Percentiles rank a stretch among this genome's conserved stretches.
Conservation (phyloP, 2,113 vertebrate genomes). For the Brachyhypopomus gauderio region DNA sequence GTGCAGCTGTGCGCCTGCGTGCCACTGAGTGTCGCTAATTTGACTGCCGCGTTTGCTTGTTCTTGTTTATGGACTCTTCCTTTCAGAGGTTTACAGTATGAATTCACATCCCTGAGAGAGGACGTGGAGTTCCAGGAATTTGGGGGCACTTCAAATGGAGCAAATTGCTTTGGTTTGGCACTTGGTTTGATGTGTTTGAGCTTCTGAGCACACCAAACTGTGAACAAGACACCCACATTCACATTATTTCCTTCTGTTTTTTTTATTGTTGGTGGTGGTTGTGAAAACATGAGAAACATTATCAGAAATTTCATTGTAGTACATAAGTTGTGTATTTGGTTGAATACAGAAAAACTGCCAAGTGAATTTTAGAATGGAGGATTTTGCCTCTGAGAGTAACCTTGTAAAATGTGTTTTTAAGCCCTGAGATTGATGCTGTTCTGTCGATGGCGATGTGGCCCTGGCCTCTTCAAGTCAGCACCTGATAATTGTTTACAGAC, state of each 20-base stretch:
- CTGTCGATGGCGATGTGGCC: conserved; percentile 61
- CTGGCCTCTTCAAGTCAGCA: conserved; percentile 19
- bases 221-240: conserved; percentile 34
- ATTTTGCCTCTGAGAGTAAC: conserved; percentile 65
- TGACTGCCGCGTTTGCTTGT: conserved; percentile 47
- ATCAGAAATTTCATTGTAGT: neutral
- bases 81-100: conserved; percentile 44
- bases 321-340: conserved; percentile 37
- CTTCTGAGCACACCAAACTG: conserved; percentile 49
- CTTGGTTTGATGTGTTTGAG: conserved; percentile 43
- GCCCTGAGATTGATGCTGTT: conserved; percentile 59
- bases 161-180: conserved; percentile 53
- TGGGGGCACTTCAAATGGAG: conserved; percentile 51
- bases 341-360: conserved; percentile 61
- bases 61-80: conserved; percentile 14
- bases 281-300: conserved; percentile 36
- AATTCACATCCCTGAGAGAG: conserved; percentile 39
- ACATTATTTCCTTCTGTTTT: conserved; percentile 32
- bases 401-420: conserved; percentile 39
- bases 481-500: conserved; percentile 27
- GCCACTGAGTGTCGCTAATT: conserved; percentile 33
- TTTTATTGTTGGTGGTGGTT: neutral
- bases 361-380: conserved; percentile 50
- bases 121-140: conserved; percentile 60
- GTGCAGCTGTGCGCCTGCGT: conserved; percentile 10